Percentiles rank a stretch among this genome's conserved stretches.
These are phyloP conservation scores for Atlantisia rogersi DNA, from an alignment of 2,113 vertebrate genomes.

Conservation along the genomic window DNA sequence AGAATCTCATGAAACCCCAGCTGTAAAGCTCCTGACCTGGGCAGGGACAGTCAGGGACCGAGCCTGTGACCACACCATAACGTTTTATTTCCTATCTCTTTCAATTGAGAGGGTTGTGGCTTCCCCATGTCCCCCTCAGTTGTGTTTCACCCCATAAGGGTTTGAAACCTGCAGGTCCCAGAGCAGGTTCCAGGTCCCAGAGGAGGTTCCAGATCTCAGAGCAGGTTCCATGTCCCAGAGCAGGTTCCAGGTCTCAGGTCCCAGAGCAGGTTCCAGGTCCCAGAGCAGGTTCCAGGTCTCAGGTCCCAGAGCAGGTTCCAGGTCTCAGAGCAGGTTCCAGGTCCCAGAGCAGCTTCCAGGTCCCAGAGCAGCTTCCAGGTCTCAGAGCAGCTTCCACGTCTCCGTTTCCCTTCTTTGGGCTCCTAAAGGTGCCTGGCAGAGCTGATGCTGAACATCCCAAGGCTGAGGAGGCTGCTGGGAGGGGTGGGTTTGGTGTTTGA, in stretches of 20 bases:
- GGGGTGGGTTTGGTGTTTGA: background rate
- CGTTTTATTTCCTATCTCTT: accelerated
- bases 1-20: background rate
- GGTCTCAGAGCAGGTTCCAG: no score
- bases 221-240: background rate
- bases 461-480: background rate
- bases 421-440: background rate
- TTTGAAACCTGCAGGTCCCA: no score
- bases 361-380: no score
- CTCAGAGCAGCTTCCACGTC: background rate
- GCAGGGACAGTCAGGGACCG: background rate
- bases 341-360: no score
- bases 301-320: no score
- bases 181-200: no score
- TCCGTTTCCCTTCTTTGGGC: background rate
- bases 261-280: no score
- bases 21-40: accelerated
- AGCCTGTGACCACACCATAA: background rate
- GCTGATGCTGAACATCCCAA: accelerated
- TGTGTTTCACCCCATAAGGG: background rate
- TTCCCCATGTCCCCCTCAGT: accelerated
- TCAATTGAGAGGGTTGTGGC: background rate
- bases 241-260: background rate
- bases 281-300: no score
- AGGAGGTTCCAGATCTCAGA: no score